Base-by-base conservation (phyloP, 2,113 vertebrate species). In the Acanthochromis polyacanthus region DNA sequence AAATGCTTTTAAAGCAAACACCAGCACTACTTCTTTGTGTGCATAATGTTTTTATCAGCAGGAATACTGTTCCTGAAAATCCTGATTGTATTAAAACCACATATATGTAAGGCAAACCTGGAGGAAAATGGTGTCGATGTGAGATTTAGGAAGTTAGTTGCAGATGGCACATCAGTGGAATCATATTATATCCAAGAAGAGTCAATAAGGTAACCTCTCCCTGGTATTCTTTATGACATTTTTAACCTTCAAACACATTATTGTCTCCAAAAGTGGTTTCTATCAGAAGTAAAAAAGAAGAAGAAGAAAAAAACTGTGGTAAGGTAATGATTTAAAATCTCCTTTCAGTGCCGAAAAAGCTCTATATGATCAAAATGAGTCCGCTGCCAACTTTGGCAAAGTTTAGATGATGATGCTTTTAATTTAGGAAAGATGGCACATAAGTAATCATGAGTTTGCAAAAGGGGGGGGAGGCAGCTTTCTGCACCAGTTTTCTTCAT, bases 21-120 rank as follows among this genome's bases (percentile, higher is more conserved):
- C 12, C 17, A 30, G 9, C 16, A 51, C 17, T 62, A 32, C 36
- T 58, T 66, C 62, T 43, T 55, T 53, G 69, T 14, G 53, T 38
- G 55, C 72, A 36, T 71, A 80, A 78, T 77, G 60, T 67, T 76
- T 78, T 81, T 69, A 57, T 38, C 32, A 80, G 73, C 12, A 65
- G 61, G 45, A 51, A 75, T 50, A 56, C 61, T 62, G 58, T 38
- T 73, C 48, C 56, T 43, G 59, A 62, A 45, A 62, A 74, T 82
- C 71, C 55, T 75, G 63, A 88, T 86, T 88, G 43, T 51, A 77
- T 86, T 83, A 68, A 81, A 64, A 67, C 71, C 75, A 83, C 48
- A 83, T 58, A 80, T 50, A 72, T 78, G 66, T 81, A 78, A 89
- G 75, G 53, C 65, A 87, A 87, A 78, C 65, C 84, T 87, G 72